Percentiles rank a stretch among this genome's conserved stretches.
phyloP scores from a whole-genome alignment of 2,797 vertebrate genomes.

The Chelmon rostratus region DNA sequence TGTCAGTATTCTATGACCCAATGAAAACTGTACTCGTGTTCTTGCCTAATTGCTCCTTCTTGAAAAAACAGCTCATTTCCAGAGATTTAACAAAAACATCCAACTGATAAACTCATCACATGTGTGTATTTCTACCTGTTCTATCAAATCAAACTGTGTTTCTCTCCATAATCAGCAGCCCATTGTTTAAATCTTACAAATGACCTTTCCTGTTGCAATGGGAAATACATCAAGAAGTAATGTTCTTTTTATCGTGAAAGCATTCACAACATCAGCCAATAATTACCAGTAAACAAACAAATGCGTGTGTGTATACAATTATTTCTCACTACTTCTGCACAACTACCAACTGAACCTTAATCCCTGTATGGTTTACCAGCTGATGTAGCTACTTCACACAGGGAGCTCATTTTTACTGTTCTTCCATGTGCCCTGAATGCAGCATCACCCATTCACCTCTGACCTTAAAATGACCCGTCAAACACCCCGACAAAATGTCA shows the following conservation, averaged over 20 bases:
- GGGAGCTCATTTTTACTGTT: neutral
- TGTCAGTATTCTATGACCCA: too few species aligned
- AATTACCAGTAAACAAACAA: neutral
- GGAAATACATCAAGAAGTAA: neutral
- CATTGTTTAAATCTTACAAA: neutral
- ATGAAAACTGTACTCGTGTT: too few species aligned
- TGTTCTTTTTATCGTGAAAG: neutral
- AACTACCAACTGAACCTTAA: too few species aligned
- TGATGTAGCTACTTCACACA: neutral
- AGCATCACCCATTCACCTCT: slow-evolving; percentile 14
- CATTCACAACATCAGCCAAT: neutral
- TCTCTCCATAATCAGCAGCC: neutral
- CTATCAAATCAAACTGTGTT: neutral
- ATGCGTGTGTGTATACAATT: neutral
- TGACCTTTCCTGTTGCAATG: neutral
- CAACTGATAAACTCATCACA: neutral
- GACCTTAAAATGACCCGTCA: slow-evolving; percentile 34
- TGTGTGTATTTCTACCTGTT: neutral
- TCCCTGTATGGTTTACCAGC: neutral
- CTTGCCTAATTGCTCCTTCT: neutral
- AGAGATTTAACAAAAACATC: neutral
- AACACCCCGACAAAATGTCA: slow-evolving; percentile 3
- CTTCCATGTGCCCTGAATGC: slow-evolving; percentile 9
- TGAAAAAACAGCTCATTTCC: neutral
- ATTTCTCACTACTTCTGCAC: neutral